These are phyloP conservation scores for Chaenogobius annularis DNA, from an alignment of 2,113 vertebrate genomes.

Conservation along the genomic window DNA sequence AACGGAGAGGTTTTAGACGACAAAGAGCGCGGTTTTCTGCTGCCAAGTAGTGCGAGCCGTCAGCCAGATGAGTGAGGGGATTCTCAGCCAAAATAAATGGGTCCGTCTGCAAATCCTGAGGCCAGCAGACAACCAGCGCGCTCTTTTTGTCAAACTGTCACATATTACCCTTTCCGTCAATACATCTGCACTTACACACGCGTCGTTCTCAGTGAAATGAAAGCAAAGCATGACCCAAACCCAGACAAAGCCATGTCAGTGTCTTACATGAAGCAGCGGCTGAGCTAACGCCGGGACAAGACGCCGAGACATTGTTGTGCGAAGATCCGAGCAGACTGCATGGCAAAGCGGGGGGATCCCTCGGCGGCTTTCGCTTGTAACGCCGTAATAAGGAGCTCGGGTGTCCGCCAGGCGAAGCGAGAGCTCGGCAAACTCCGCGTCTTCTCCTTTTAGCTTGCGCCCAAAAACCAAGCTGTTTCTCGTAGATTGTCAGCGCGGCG, in stretches of 20 bases:
- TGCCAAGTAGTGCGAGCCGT: background rate
- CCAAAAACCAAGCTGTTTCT: background rate
- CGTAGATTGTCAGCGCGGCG: background rate
- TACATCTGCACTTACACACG: background rate
- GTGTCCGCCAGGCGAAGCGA: background rate
- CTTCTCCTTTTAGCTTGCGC: background rate
- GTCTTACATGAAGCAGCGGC: slow-evolving; percentile 66
- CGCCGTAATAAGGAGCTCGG: slow-evolving; percentile 1
- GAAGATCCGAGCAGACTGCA: slow-evolving; percentile 45
- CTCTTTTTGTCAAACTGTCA: background rate
- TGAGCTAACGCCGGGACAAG: slow-evolving; percentile 51
- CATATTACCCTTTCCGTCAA: background rate
- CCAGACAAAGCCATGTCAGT: background rate
- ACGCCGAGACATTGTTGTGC: slow-evolving; percentile 46
- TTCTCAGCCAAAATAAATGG: slow-evolving; percentile 11
- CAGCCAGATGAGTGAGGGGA: background rate
- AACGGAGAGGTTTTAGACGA: background rate
- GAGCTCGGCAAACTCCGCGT: background rate
- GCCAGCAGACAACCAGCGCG: slow-evolving; percentile 6
- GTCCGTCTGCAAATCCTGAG: slow-evolving; percentile 8
- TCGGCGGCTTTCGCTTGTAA: background rate
- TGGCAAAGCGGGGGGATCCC: slow-evolving; percentile 18
- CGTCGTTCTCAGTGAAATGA: background rate
- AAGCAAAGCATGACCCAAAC: background rate
- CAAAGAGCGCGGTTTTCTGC: slow-evolving; percentile 1